Conservation (phyloP, 1,140 invertebrate species). For the Atta colombica region DNA sequence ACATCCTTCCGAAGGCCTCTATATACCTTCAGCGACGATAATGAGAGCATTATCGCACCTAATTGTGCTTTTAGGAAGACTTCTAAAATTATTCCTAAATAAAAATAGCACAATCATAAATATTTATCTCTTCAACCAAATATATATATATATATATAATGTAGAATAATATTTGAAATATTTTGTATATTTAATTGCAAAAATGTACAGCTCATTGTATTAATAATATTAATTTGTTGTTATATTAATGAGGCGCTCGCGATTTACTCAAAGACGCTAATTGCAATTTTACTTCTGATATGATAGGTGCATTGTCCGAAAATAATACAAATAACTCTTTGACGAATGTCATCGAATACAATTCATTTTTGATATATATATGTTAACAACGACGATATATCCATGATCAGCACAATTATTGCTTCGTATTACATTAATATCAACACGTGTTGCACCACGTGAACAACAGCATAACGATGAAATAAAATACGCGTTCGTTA, state of each 20-base stretch:
- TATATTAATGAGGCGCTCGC: neutral
- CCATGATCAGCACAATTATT: slow-evolving; percentile 30
- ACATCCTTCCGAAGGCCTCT: slow-evolving; percentile 4
- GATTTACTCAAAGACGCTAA: slow-evolving; percentile 8
- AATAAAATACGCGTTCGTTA: slow-evolving; percentile 32
- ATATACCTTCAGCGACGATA: slow-evolving; percentile 25
- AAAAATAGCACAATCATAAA: slow-evolving; percentile 2
- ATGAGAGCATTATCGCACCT: slow-evolving; percentile 34
- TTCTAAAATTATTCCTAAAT: slow-evolving; percentile 22
- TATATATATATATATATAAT: neutral
- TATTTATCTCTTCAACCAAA: neutral
- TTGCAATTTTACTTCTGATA: slow-evolving; percentile 49
- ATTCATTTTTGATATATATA: slow-evolving; percentile 6
- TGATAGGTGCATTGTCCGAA: slow-evolving; percentile 32
- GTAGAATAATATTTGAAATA: neutral
- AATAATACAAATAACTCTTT: slow-evolving; percentile 14
- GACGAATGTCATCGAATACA: slow-evolving; percentile 45
- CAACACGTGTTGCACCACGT: slow-evolving; percentile 13
- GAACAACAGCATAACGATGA: slow-evolving; percentile 24
- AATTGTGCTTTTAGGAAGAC: slow-evolving; percentile 8
- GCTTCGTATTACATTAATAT: slow-evolving; percentile 43
- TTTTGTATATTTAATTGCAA: neutral
- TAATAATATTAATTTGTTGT: slow-evolving; percentile 6
- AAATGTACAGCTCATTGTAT: neutral
- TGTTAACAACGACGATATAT: neutral